These are phyloP conservation scores for Olivierus martensii DNA, from an alignment of 1,140 invertebrate genomes.

Conservation along the genomic window DNA sequence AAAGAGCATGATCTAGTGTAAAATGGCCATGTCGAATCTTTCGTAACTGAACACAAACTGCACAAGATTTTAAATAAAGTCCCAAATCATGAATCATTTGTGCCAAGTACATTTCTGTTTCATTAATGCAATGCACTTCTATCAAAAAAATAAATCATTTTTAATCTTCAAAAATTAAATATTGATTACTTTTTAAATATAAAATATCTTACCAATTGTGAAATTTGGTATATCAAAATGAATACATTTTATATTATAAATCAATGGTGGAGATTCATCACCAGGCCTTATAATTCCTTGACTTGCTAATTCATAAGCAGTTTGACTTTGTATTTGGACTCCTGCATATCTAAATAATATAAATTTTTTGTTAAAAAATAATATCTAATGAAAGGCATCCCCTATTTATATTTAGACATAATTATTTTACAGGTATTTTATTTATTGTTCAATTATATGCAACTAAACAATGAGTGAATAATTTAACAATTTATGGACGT, in stretches of 20 bases:
- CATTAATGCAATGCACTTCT: conserved; percentile 76
- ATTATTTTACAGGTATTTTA: no score
- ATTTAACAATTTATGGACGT: no score
- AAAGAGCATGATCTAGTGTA: conserved; percentile 52
- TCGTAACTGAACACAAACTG: conserved; percentile 59
- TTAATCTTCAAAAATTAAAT: background rate
- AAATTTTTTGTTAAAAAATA: conserved; percentile 11
- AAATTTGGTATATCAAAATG: conserved; percentile 69
- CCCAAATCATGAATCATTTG: conserved; percentile 64
- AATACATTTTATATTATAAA: conserved; percentile 77
- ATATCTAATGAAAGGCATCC: no score
- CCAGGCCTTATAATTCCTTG: conserved; percentile 61
- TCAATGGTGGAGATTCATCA: conserved; percentile 48
- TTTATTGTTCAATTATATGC: no score
- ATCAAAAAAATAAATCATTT: conserved; percentile 29
- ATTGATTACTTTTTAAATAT: no score
- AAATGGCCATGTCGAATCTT: conserved; percentile 73
- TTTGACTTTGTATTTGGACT: conserved; percentile 64
- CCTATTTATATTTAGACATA: no score
- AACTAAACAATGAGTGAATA: no score
- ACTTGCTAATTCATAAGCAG: conserved; percentile 70
- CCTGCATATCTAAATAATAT: conserved; percentile 48
- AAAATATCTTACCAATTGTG: conserved; percentile 49
- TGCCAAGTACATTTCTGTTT: conserved; percentile 56
- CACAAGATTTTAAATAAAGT: conserved; percentile 55